These are phyloP conservation scores for Drosophila sucinea DNA, from an alignment of 1,140 invertebrate genomes.

Conservation along the genomic window DNA sequence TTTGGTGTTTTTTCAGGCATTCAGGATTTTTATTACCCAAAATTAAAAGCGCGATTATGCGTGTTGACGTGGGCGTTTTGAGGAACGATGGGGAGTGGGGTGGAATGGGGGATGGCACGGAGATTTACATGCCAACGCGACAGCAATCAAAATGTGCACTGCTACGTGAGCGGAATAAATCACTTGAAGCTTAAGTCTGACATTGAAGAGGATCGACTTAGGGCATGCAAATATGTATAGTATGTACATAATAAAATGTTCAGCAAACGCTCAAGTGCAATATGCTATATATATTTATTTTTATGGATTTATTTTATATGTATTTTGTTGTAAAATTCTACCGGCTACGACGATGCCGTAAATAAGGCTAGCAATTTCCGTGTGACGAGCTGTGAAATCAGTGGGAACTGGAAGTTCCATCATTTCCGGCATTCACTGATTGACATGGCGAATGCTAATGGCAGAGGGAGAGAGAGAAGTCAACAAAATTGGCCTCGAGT, in stretches of 20 bases:
- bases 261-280: conserved; percentile 37
- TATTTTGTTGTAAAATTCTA: neutral
- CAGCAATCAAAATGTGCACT: conserved; percentile 52
- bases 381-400: conserved; percentile 52
- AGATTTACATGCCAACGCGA: conserved; percentile 50
- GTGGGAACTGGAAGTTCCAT: conserved; percentile 48
- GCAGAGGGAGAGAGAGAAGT: conserved; percentile 18
- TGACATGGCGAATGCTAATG: conserved; percentile 12
- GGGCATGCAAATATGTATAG: conserved; percentile 19
- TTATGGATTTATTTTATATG: neutral
- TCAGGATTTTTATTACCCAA: conserved; percentile 39
- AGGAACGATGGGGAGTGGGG: conserved; percentile 6
- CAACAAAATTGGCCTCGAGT: conserved; percentile 25
- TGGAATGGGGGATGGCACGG: neutral
- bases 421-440: conserved; percentile 56
- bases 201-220: conserved; percentile 21
- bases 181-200: conserved; percentile 21
- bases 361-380: conserved; percentile 55
- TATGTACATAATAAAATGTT: conserved; percentile 36
- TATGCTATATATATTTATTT: neutral
- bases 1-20: neutral
- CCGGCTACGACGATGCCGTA: conserved; percentile 33
- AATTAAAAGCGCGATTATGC: conserved; percentile 61
- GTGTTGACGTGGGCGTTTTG: conserved; percentile 46
- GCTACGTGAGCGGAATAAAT: conserved; percentile 56